phyloP scores from a whole-genome alignment of 2,113 vertebrate genomes.

The Marcusenius ussheri region DNA sequence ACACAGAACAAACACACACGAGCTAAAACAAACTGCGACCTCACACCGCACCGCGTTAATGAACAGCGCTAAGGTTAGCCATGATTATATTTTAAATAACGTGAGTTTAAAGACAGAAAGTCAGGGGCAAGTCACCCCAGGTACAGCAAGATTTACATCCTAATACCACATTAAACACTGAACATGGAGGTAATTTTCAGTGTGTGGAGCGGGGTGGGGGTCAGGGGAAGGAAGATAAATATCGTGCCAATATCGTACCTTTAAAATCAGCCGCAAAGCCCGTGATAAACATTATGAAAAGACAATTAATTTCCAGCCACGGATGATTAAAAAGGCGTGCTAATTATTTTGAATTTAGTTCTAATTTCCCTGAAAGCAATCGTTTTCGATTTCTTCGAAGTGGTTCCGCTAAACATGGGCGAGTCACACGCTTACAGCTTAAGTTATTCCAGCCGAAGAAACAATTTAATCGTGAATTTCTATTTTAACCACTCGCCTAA shows the following conservation, averaged over 20 bases:
- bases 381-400: slow-evolving; percentile 5
- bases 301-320: slow-evolving; percentile 15
- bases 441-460: slow-evolving; percentile 4
- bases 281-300: neutral
- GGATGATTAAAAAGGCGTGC: neutral
- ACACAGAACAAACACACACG: slow-evolving; percentile 31
- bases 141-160: slow-evolving; percentile 60
- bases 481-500: slow-evolving; percentile 7
- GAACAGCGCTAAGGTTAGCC: slow-evolving; percentile 64
- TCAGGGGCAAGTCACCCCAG: slow-evolving; percentile 53
- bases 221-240: neutral
- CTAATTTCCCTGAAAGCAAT: slow-evolving; percentile 16
- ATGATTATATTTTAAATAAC: slow-evolving; percentile 71
- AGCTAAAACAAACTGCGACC: neutral
- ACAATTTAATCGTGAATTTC: neutral
- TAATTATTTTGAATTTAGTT: slow-evolving; percentile 9
- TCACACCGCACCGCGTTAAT: slow-evolving; percentile 42
- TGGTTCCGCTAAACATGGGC: neutral
- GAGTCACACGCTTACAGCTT: neutral
- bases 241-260: neutral
- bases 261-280: neutral
- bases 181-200: neutral
- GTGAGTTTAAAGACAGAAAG: slow-evolving; percentile 50
- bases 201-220: no score
- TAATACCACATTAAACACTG: slow-evolving; percentile 15